phyloP scores from a whole-genome alignment of 2,113 vertebrate genomes.

The Turdus rufiventris region DNA sequence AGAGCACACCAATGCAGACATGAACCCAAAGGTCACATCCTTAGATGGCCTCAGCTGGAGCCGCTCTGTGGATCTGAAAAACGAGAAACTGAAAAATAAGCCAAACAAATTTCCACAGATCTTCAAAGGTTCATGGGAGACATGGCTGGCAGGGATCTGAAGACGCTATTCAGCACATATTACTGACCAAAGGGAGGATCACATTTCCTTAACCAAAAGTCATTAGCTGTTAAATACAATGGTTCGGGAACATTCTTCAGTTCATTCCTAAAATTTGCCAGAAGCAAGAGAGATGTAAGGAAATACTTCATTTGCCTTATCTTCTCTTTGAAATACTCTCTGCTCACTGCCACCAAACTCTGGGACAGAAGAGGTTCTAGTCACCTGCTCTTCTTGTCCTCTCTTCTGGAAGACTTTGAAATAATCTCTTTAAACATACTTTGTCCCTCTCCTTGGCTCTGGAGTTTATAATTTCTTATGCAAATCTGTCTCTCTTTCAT shows the following conservation, averaged over 20 bases:
- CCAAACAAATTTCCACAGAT: conserved; percentile 8
- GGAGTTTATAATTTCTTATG: background rate
- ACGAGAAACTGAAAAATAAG: conserved; percentile 32
- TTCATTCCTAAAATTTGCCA: conserved; percentile 14
- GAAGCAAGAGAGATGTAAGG: background rate
- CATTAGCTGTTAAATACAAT: conserved; percentile 33
- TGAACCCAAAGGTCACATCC: conserved; percentile 35
- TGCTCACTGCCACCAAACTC: background rate
- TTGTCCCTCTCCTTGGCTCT: background rate
- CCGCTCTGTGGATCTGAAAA: background rate
- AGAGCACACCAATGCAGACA: background rate
- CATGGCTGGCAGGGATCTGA: conserved; percentile 38
- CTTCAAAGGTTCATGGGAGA: conserved; percentile 41
- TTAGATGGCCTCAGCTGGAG: conserved; percentile 28
- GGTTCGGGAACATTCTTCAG: conserved; percentile 16
- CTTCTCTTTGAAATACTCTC: background rate
- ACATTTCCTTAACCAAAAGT: conserved; percentile 31
- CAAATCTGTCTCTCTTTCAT: background rate
- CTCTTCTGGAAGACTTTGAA: background rate
- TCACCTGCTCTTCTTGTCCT: background rate
- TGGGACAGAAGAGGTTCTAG: background rate
- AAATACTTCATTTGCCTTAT: background rate
- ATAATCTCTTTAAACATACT: background rate
- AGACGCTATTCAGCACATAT: conserved; percentile 29
- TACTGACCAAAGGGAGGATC: conserved; percentile 41